These are phyloP conservation scores for Zaprionus taronus DNA, from an alignment of 1,140 invertebrate genomes.

Conservation along the genomic window DNA sequence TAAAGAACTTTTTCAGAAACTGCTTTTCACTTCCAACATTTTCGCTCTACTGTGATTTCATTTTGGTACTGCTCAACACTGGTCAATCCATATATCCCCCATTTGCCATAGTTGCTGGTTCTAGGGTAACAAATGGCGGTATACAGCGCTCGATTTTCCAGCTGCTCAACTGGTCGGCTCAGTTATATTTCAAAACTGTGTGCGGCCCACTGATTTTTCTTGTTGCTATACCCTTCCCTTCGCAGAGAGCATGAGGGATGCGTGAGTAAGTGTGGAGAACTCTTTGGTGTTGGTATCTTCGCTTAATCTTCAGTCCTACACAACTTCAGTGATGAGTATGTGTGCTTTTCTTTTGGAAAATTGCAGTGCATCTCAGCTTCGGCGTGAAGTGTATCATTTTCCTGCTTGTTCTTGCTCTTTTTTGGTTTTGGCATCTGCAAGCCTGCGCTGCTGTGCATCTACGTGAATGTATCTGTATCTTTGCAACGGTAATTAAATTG, in stretches of 20 bases:
- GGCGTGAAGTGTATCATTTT: neutral
- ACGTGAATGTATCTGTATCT: conserved; percentile 45
- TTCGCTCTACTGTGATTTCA: too few species aligned
- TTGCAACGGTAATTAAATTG: conserved; percentile 77
- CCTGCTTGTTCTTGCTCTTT: neutral
- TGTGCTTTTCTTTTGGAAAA: too few species aligned
- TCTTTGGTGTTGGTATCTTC: too few species aligned
- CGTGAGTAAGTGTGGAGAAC: too few species aligned
- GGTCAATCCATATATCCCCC: neutral
- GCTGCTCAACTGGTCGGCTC: conserved; percentile 8
- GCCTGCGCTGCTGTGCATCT: conserved; percentile 37
- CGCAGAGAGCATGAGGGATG: too few species aligned
- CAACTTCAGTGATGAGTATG: too few species aligned
- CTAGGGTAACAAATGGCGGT: conserved; percentile 14
- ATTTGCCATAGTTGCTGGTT: neutral
- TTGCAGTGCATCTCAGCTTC: neutral
- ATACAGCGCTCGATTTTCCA: conserved; percentile 22
- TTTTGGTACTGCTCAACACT: too few species aligned
- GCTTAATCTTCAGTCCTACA: too few species aligned
- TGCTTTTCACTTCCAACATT: too few species aligned
- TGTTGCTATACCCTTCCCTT: neutral
- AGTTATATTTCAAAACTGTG: conserved; percentile 43
- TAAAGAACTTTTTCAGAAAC: too few species aligned
- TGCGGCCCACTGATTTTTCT: conserved; percentile 5
- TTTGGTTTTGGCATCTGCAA: conserved; percentile 14